Conservation (phyloP, 2,797 vertebrate species). For the Centroberyx gerrardi region DNA sequence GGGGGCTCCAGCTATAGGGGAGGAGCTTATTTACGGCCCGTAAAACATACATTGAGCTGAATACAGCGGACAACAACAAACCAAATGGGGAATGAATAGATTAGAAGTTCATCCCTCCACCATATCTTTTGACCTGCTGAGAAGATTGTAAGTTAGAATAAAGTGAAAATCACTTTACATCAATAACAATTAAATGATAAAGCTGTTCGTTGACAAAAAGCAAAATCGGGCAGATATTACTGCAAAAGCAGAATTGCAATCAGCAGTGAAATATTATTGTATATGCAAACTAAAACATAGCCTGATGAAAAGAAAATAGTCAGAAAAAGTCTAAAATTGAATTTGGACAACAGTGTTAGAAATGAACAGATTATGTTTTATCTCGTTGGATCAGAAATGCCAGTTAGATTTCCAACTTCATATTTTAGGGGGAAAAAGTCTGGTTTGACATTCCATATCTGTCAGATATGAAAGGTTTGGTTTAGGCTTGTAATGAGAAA, state of each 20-base stretch:
- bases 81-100: no score
- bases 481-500: slow-evolving; percentile 58
- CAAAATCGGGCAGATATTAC: neutral
- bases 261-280: slow-evolving; percentile 11
- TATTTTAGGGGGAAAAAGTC: slow-evolving; percentile 30
- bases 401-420: slow-evolving; percentile 55
- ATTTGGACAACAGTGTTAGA: slow-evolving; percentile 32
- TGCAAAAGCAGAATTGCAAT: neutral
- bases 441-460: slow-evolving; percentile 42
- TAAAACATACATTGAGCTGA: no score
- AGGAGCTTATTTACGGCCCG: no score
- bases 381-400: slow-evolving; percentile 52
- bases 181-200: no score
- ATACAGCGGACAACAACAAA: no score
- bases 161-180: no score
- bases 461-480: slow-evolving; percentile 59
- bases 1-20: no score
- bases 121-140: no score
- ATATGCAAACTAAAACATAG: slow-evolving; percentile 1
- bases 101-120: no score
- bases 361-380: slow-evolving; percentile 56
- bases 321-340: slow-evolving; percentile 35
- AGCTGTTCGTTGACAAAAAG: neutral
- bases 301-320: neutral
- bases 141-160: no score